These are phyloP conservation scores for Ericerus pela DNA, from an alignment of 1,140 invertebrate species.

Conservation along the genomic window DNA sequence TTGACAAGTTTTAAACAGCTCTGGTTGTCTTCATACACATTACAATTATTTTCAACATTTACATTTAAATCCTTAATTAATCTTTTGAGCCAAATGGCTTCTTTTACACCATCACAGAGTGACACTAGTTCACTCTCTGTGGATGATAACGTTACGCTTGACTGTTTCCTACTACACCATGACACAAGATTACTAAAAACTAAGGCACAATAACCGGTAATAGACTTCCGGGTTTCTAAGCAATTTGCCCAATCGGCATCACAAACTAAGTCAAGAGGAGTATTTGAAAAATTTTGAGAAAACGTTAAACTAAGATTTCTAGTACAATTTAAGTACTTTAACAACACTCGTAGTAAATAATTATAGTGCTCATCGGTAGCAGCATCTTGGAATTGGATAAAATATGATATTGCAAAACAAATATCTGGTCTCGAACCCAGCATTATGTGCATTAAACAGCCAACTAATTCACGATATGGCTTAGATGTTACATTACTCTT, in stretches of 20 bases:
- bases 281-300: neutral
- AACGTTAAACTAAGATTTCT: conserved; percentile 7
- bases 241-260: conserved; percentile 32
- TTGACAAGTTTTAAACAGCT: too few relatives aligned
- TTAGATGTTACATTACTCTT: neutral
- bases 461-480: conserved; percentile 10
- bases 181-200: conserved; percentile 26
- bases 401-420: conserved; percentile 18
- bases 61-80: conserved; percentile 13
- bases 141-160: conserved; percentile 31
- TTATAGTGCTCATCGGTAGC: conserved; percentile 17
- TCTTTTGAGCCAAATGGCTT: conserved; percentile 14
- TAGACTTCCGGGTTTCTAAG: conserved; percentile 27
- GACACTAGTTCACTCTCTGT: conserved; percentile 31
- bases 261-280: conserved; percentile 21
- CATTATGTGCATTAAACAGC: conserved; percentile 25
- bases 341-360: conserved; percentile 15
- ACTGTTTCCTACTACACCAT: conserved; percentile 33
- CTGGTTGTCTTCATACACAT: too few relatives aligned
- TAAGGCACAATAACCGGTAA: conserved; percentile 28
- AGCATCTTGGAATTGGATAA: conserved; percentile 20
- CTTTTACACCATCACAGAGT: conserved; percentile 17
- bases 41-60: too few relatives aligned
- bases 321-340: conserved; percentile 12
- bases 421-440: conserved; percentile 25